phyloP scores from a whole-genome alignment of 2,888 invertebrate genomes.

The Sussaba pulchella region DNA sequence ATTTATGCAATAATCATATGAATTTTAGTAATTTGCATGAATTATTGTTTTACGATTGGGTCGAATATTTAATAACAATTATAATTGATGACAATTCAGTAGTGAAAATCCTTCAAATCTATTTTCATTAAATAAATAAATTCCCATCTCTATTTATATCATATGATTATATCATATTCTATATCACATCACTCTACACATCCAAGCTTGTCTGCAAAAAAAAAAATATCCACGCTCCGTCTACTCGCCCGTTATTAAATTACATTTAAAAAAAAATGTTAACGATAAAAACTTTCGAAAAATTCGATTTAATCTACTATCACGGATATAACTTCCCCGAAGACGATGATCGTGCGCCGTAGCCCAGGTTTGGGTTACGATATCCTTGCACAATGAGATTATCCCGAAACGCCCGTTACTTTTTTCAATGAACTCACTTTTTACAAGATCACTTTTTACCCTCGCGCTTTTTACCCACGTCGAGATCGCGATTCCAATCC shows the following conservation, averaged over 20 bases:
- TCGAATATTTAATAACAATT: too few species aligned
- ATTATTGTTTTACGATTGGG: too few species aligned
- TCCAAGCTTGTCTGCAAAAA: too few species aligned
- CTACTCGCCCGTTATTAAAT: not conserved
- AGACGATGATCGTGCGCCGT: not conserved
- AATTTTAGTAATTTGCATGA: too few species aligned
- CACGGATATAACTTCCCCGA: conserved; percentile 12
- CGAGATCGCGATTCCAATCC: not conserved
- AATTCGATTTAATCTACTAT: conserved; percentile 29
- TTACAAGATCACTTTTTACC: conserved; percentile 6
- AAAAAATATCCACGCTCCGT: not conserved
- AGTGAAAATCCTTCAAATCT: too few species aligned
- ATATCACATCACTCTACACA: too few species aligned
- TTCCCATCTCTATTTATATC: too few species aligned
- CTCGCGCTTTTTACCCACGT: not conserved
- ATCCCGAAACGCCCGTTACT: conserved; percentile 33
- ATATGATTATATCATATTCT: too few species aligned
- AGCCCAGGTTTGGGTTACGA: not conserved
- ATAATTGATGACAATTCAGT: too few species aligned
- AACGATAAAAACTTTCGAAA: not conserved
- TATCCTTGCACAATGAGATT: conserved; percentile 51
- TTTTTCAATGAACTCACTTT: conserved; percentile 50
- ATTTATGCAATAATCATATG: too few species aligned
- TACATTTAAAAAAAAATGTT: conserved; percentile 12
- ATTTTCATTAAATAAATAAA: too few species aligned